These are phyloP conservation scores for Pterocles orientalis DNA, from an alignment of 2,113 vertebrate species.

Conservation along the genomic window DNA sequence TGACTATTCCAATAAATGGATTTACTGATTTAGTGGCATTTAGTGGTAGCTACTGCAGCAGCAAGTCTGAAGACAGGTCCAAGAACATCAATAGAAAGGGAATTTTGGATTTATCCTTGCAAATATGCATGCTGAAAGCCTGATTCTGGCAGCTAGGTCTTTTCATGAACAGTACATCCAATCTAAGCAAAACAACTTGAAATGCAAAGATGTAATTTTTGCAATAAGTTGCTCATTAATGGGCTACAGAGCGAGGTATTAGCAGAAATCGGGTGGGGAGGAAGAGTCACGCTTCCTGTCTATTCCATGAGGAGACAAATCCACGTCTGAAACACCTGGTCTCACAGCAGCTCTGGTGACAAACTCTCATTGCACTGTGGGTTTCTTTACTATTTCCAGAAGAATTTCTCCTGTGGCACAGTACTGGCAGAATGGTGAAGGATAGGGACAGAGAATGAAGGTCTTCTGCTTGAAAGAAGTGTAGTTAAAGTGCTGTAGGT, in stretches of 20 bases:
- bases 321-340: neutral
- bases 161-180: neutral
- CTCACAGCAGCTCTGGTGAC: neutral
- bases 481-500: neutral
- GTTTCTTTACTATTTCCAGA: neutral
- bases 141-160: neutral
- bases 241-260: neutral
- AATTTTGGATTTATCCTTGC: neutral
- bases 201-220: neutral
- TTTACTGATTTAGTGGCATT: constrained; percentile 42
- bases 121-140: neutral
- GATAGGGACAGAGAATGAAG: neutral
- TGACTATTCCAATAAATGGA: constrained; percentile 34
- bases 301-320: neutral
- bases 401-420: neutral
- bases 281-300: neutral
- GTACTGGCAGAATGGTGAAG: neutral
- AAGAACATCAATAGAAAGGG: neutral
- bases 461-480: neutral
- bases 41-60: neutral
- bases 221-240: neutral
- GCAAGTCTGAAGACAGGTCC: neutral
- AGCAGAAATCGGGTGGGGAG: neutral
- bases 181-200: neutral
- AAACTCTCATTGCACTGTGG: neutral